Conservation (phyloP, 1,140 invertebrate genomes). For the Phymorhynchus buccinoides region DNA sequence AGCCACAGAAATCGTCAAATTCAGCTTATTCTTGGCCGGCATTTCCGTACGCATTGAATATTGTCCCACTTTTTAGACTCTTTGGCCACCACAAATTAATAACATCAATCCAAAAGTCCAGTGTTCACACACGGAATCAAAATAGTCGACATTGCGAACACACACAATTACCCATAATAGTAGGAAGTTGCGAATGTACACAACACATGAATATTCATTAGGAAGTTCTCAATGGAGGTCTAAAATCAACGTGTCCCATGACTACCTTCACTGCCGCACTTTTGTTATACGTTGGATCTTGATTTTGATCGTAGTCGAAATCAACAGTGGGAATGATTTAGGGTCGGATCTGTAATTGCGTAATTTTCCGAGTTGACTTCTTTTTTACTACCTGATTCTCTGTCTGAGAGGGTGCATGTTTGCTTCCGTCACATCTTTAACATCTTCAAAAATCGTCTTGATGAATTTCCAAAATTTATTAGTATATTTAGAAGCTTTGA, state of each 20-base stretch:
- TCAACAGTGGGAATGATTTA: no score
- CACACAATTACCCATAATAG: slow-evolving; percentile 48
- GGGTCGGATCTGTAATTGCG: no score
- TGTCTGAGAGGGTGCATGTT: no score
- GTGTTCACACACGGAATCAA: neutral
- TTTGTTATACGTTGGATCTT: no score
- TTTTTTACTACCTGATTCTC: no score
- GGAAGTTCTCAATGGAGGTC: neutral
- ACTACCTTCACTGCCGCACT: neutral
- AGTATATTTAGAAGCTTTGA: no score
- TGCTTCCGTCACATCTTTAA: no score
- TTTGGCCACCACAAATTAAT: neutral
- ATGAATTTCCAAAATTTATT: no score
- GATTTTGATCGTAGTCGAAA: no score
- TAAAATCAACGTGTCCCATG: neutral
- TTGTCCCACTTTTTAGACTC: slow-evolving; percentile 28
- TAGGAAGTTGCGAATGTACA: slow-evolving; percentile 40
- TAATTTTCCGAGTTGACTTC: no score
- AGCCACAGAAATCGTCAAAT: slow-evolving; percentile 89
- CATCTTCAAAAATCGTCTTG: no score
- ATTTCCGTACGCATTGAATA: slow-evolving; percentile 35
- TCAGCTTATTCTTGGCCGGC: slow-evolving; percentile 88
- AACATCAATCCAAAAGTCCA: neutral
- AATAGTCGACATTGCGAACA: slow-evolving; percentile 31
- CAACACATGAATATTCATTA: slow-evolving; percentile 42